Conservation (phyloP, 2,113 vertebrate genomes). For the Ciconia maguari region DNA sequence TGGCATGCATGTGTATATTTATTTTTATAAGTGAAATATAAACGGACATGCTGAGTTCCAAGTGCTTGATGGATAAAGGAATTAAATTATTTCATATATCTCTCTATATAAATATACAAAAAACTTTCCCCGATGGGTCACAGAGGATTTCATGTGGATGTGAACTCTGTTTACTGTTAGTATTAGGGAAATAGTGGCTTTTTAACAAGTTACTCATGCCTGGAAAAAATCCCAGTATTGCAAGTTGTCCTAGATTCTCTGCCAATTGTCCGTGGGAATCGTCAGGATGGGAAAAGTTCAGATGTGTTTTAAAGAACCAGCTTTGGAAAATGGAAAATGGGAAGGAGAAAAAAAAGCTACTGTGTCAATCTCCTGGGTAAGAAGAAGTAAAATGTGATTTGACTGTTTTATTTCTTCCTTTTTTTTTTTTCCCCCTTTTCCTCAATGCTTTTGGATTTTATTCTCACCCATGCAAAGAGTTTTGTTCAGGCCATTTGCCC, state of each 20-base stretch:
- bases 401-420: slow-evolving; percentile 55
- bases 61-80: slow-evolving; percentile 79
- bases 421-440: background rate
- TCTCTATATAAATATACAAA: slow-evolving; percentile 71
- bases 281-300: slow-evolving; percentile 93
- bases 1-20: slow-evolving; percentile 74
- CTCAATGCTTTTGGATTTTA: background rate
- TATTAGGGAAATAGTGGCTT: slow-evolving; percentile 96
- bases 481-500: slow-evolving; percentile 34
- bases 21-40: slow-evolving; percentile 78
- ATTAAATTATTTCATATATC: slow-evolving; percentile 73
- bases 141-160: slow-evolving; percentile 80
- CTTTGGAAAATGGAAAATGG: slow-evolving; percentile 81
- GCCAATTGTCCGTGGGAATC: slow-evolving; percentile 99
- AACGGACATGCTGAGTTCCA: slow-evolving; percentile 76
- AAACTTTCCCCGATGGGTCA: slow-evolving; percentile 77
- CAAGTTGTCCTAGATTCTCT: slow-evolving; percentile 90
- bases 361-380: slow-evolving; percentile 67
- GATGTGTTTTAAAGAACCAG: slow-evolving; percentile 85
- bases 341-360: slow-evolving; percentile 13
- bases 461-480: slow-evolving; percentile 13
- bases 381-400: slow-evolving; percentile 63
- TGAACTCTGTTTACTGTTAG: slow-evolving; percentile 86
- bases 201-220: slow-evolving; percentile 96
- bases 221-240: slow-evolving; percentile 92